These are phyloP conservation scores for Linnaemya tessellans DNA, from an alignment of 2,888 invertebrate species.

Conservation along the genomic window DNA sequence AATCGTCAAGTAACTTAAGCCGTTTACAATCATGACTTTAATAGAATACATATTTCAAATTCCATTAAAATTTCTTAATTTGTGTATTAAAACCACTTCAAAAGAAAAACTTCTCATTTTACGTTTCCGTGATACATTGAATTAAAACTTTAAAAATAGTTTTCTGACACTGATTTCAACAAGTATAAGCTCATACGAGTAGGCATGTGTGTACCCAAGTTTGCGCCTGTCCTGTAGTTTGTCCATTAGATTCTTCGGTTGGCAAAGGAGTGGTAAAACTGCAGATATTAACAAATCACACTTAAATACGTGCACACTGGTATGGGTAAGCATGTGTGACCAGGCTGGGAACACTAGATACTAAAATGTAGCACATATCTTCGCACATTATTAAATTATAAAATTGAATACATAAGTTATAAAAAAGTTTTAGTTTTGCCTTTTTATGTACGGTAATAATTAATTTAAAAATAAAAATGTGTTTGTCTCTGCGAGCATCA, in stretches of 20 bases:
- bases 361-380: constrained; percentile 9
- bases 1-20: too few species aligned
- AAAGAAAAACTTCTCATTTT: neutral
- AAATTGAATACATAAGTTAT: neutral
- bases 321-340: neutral
- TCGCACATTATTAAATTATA: neutral
- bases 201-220: neutral
- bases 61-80: neutral
- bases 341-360: constrained; percentile 14
- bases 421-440: constrained; percentile 18
- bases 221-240: neutral
- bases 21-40: neutral
- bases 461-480: constrained; percentile 55
- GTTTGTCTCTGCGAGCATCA: neutral
- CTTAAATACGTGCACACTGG: neutral
- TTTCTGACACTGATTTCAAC: neutral
- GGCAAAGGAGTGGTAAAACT: constrained; percentile 17
- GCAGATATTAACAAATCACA: neutral
- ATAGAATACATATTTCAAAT: neutral
- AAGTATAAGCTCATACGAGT: neutral
- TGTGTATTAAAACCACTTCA: neutral
- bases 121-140: neutral
- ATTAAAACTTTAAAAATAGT: neutral
- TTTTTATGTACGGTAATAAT: constrained; percentile 39
- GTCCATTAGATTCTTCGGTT: constrained; percentile 8